Conservation (phyloP, 2,797 vertebrate genomes). For the Gambelia wislizenii region DNA sequence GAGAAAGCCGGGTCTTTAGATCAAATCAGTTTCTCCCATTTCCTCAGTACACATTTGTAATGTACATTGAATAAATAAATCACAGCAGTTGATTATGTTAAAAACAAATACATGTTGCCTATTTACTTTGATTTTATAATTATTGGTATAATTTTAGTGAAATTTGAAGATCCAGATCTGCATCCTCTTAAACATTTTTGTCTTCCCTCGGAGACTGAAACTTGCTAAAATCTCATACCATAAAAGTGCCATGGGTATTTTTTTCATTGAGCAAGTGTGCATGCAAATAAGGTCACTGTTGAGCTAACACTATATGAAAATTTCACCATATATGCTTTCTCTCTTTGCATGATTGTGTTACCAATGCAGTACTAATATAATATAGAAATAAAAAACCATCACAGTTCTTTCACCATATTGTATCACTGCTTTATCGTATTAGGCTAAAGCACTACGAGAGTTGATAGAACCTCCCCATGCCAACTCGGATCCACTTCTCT, state of each 20-base stretch:
- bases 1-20: not conserved
- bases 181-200: constrained; percentile 54
- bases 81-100: constrained; percentile 34
- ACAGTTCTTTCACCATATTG: constrained; percentile 84
- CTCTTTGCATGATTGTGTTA: constrained; percentile 82
- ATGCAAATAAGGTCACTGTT: constrained; percentile 77
- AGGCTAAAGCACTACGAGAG: constrained; percentile 87
- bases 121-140: constrained; percentile 43
- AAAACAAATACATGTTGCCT: constrained; percentile 54
- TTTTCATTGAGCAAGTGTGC: constrained; percentile 74
- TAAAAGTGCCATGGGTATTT: constrained; percentile 59
- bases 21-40: constrained; percentile 2
- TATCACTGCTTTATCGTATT: constrained; percentile 87
- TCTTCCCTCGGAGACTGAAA: constrained; percentile 65
- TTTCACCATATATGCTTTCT: constrained; percentile 77
- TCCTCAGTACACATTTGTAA: constrained; percentile 53
- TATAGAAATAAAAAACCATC: constrained; percentile 79
- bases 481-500: constrained; percentile 86
- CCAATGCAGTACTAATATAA: constrained; percentile 79
- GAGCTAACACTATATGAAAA: constrained; percentile 76
- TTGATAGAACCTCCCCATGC: constrained; percentile 86
- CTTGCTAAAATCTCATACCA: constrained; percentile 56
- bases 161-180: constrained; percentile 48
- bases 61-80: constrained; percentile 58
- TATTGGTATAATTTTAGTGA: constrained; percentile 55